Percentiles rank a stretch among this genome's conserved stretches.
These are phyloP conservation scores for Uria aalge DNA, from an alignment of 2,113 vertebrate species.

Conservation along the genomic window DNA sequence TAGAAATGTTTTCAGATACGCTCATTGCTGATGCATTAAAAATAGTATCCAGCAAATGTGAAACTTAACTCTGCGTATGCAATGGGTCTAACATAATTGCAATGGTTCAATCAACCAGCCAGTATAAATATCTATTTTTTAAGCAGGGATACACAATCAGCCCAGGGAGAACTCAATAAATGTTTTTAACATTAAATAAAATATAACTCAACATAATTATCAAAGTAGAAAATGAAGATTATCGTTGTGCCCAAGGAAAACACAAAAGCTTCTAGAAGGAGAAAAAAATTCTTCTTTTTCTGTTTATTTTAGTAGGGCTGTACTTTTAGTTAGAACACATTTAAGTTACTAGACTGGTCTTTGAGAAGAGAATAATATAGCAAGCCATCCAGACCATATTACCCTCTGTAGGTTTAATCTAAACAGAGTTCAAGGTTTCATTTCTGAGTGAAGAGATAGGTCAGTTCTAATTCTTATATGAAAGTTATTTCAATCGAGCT, in stretches of 20 bases:
- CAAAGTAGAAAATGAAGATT: background rate
- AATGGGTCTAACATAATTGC: background rate
- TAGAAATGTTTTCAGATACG: background rate
- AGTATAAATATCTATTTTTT: background rate
- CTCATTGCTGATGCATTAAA: background rate
- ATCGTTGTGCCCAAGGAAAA: background rate
- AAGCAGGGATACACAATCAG: background rate
- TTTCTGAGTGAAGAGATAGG: background rate
- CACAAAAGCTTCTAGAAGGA: background rate
- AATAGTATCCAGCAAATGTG: background rate
- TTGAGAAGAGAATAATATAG: background rate
- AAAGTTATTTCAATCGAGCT: background rate
- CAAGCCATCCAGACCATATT: background rate
- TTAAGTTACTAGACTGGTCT: background rate
- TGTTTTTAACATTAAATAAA: background rate
- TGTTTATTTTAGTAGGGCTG: background rate
- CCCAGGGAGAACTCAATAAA: background rate
- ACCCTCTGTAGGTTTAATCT: background rate
- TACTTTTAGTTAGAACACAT: background rate
- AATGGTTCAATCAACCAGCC: background rate
- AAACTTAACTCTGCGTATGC: background rate
- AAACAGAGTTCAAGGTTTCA: background rate
- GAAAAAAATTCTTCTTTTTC: background rate
- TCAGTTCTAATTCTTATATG: background rate
- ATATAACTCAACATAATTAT: background rate